Evolutionary conservation across 2,797 vertebrate genomes (phyloP), one percentile per base, ranked within the genome.

Genomic region (Tachyglossus aculeatus): DNA sequence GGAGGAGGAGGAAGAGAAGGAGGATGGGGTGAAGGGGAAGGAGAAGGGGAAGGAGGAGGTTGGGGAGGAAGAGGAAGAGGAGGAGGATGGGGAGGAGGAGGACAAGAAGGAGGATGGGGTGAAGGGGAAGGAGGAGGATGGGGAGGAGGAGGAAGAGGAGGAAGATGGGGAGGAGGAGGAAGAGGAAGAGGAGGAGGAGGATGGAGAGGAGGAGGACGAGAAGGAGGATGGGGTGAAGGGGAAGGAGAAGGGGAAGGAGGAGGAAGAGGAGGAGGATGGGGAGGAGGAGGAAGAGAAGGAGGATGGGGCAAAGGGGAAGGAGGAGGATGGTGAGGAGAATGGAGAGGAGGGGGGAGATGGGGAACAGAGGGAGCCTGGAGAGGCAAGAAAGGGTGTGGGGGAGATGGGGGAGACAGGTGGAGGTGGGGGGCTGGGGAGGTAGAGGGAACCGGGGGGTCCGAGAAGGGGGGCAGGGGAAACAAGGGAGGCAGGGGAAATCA

Each of bases 211-310:
- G 95, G 95, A 87, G 98, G 98, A 95, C 98, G 95, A 96, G 96
- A 97, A 93, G 94, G 95, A 96, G 97, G 97, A 88, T 98, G 95
- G 96, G 96, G 96, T n/a, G n/a, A n/a, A n/a, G n/a, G n/a, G n/a
- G n/a, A n/a, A n/a, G n/a, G n/a, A 90, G 93, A 93, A 94, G 90
- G 77, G 95, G 93, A 96, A 93, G 78, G 91, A 86, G 93, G 95
- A 94, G 87, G 77, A 78, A 77, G 76, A 68, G 85, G 79, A 77
- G 77, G 82, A 83, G 78, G 73, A 57, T 59, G 71, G 24, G 70
- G 11, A 79, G 2, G 78, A 54, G 77, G 61, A 69, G 77, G 74
- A 85, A 73, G 53, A 56, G 81, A 76, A 71, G 84, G 80, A 73
- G 80, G 87, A 81, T 56, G 16, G 37, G 71, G 53, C 71, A 80